phyloP scores from a whole-genome alignment of 2,888 invertebrate genomes.

The Caenorhabditis panamensis region DNA sequence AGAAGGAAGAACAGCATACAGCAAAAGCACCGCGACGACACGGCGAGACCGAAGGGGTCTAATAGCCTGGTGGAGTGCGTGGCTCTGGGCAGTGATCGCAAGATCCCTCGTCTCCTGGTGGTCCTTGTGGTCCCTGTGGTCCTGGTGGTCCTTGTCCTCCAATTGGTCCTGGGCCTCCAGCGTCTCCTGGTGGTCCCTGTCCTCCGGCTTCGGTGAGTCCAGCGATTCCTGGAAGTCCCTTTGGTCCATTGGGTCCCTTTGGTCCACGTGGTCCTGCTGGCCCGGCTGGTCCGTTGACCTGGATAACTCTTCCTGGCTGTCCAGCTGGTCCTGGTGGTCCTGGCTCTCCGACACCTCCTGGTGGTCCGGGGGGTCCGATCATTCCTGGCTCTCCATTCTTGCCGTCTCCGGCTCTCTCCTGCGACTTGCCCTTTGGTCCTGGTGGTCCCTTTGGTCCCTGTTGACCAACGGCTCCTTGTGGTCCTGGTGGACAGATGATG shows the following conservation, averaged over 20 bases:
- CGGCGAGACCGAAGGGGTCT: constrained; percentile 59
- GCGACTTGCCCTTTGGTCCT: constrained; percentile 79
- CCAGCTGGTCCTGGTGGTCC: constrained; percentile 76
- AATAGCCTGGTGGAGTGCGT: constrained; percentile 79
- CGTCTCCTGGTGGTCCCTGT: constrained; percentile 69
- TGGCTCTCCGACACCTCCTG: too few species aligned
- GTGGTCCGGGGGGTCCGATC: constrained; percentile 77
- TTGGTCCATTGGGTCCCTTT: constrained; percentile 77
- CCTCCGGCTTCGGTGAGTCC: constrained; percentile 69
- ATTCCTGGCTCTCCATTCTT: constrained; percentile 72
- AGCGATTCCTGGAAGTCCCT: constrained; percentile 77
- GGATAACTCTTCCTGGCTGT: constrained; percentile 76
- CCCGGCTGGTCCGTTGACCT: constrained; percentile 73
- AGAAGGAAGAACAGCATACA: constrained; percentile 51
- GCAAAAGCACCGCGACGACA: constrained; percentile 45
- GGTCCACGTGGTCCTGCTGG: constrained; percentile 77
- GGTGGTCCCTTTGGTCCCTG: constrained; percentile 75
- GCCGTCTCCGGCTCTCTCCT: constrained; percentile 76
- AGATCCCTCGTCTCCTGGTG: constrained; percentile 79
- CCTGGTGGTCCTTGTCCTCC: constrained; percentile 76
- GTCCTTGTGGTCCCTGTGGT: constrained; percentile 75
- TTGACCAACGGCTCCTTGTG: constrained; percentile 75
- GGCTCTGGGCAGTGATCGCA: constrained; percentile 81
- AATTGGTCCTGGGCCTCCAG: constrained; percentile 74
- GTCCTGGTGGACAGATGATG: constrained; percentile 78